Base-by-base conservation (phyloP, 2,113 vertebrate genomes). In the Anoura caudifer region DNA sequence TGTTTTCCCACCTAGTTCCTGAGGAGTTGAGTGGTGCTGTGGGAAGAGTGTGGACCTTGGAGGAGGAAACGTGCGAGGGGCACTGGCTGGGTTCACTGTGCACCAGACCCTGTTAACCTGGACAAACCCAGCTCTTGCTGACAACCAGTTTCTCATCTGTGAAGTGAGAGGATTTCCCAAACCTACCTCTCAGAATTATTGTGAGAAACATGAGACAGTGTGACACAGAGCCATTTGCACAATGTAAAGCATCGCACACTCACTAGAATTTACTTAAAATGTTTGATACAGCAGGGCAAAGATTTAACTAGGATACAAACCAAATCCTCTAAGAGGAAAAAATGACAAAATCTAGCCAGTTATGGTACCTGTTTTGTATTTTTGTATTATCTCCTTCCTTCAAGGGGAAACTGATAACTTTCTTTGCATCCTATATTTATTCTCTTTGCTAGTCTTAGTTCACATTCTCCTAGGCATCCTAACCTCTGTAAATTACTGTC, bases 401-500 rank as follows among this genome's bases (percentile, higher is more conserved):
- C 61, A 93, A 96, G 72, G 77, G 5, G 80, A 94, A 92, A 87
- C 43, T 50, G 45, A 87, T 47, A 15, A 76, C 36, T 61, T 94
- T 65, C 79, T 97, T 95, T 91, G 50, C 10, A 56, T 72, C 47
- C 28, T 89, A 20, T 31, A 84, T 17, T 95, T 14, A 81, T 65
- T 84, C 20, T 63, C 33, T 79, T 86, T 87, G 61, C 31, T 61
- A 73, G 83, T 45, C 17, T 92, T 76, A 94, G 90, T 95, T 96
- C 52, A 85, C 45, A 90, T 92, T 96, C 56, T 95, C 15, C 85
- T 52, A 96, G 28, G 20, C 38, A 33, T 72, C 17, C 38, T 94
- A 84, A 95, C 85, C 77, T 95, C 77, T 96, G 52, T 91, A 94
- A 79, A 50, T 90, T 81, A 94, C 50, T 92, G 50, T 94, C 45